phyloP scores from a whole-genome alignment of 1,140 invertebrate species.

The Hyles euphorbiae region DNA sequence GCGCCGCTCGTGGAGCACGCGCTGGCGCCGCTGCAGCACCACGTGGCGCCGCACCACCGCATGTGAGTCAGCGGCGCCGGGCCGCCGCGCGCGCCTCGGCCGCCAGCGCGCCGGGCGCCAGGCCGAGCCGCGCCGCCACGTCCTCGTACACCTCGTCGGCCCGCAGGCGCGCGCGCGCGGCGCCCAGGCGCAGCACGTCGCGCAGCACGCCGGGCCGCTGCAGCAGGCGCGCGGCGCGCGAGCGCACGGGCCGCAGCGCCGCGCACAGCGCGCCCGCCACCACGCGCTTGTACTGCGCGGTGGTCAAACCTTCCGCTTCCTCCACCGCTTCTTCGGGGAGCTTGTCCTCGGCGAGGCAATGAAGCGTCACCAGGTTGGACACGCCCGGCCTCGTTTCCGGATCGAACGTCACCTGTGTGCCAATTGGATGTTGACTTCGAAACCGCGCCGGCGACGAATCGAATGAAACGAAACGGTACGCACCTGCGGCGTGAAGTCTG shows the following conservation, averaged over 20 bases:
- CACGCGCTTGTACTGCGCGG: slow-evolving; percentile 73
- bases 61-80: slow-evolving; percentile 16
- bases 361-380: slow-evolving; percentile 91
- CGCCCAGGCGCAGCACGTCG: slow-evolving; percentile 82
- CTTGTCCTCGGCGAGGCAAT: slow-evolving; percentile 84
- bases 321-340: slow-evolving; percentile 83
- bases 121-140: slow-evolving; percentile 81
- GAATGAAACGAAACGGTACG: not conserved
- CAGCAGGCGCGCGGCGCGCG: slow-evolving; percentile 72
- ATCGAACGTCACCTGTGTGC: slow-evolving; percentile 84
- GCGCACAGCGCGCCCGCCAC: slow-evolving; percentile 39
- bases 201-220: slow-evolving; percentile 79
- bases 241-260: slow-evolving; percentile 36
- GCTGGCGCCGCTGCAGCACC: slow-evolving; percentile 23
- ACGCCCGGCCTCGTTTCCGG: slow-evolving; percentile 88
- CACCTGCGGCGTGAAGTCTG: slow-evolving; percentile 89
- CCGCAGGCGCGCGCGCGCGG: slow-evolving; percentile 80
- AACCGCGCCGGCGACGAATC: no score
- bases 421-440: no score
- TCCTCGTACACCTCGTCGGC: slow-evolving; percentile 83
- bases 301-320: slow-evolving; percentile 82
- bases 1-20: slow-evolving; percentile 5
- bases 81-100: slow-evolving; percentile 8
- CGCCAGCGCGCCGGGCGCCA: slow-evolving; percentile 42
- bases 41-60: slow-evolving; percentile 27